Conservation (phyloP, 2,888 invertebrate genomes). For the Lasioglossum oenotherae region DNA sequence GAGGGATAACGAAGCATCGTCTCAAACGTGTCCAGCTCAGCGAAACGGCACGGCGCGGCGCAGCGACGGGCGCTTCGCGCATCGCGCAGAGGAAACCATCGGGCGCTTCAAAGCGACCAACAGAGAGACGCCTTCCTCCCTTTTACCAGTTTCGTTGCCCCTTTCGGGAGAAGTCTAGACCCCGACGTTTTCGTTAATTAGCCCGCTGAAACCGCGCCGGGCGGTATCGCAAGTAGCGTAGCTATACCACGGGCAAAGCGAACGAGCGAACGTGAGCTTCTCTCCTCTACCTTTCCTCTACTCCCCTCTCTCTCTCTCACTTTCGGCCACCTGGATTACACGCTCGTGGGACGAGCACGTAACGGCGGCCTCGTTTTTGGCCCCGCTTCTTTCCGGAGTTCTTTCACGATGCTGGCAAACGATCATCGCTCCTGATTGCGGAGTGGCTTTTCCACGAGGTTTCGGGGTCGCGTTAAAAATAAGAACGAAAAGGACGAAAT, state of each 20-base stretch:
- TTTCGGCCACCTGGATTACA: slow-evolving; percentile 26
- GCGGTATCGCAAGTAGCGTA: slow-evolving; percentile 28
- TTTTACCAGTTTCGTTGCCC: neutral
- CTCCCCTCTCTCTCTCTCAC: neutral
- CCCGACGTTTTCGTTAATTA: slow-evolving; percentile 51
- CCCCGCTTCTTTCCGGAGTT: slow-evolving; percentile 32
- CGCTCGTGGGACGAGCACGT: slow-evolving; percentile 14
- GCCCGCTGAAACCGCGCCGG: slow-evolving; percentile 41
- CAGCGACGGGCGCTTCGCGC: neutral
- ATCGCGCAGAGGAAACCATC: neutral
- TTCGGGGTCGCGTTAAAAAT: slow-evolving; percentile 24
- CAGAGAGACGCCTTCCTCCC: slow-evolving; percentile 8
- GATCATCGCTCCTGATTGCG: slow-evolving; percentile 33
- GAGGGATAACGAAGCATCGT: neutral
- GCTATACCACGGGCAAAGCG: slow-evolving; percentile 29
- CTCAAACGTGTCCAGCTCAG: slow-evolving; percentile 17
- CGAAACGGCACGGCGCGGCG: slow-evolving; percentile 3
- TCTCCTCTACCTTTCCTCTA: neutral
- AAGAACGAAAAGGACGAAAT: slow-evolving; percentile 11
- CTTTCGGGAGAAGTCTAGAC: slow-evolving; percentile 16
- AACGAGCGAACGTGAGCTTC: slow-evolving; percentile 20
- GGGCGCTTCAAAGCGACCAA: slow-evolving; percentile 39
- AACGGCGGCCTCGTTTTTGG: slow-evolving; percentile 23
- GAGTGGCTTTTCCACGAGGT: slow-evolving; percentile 4
- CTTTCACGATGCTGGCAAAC: slow-evolving; percentile 33